Evolutionary conservation across 2,888 invertebrate genomes (phyloP).

Genomic region (Parnassius apollo): DNA sequence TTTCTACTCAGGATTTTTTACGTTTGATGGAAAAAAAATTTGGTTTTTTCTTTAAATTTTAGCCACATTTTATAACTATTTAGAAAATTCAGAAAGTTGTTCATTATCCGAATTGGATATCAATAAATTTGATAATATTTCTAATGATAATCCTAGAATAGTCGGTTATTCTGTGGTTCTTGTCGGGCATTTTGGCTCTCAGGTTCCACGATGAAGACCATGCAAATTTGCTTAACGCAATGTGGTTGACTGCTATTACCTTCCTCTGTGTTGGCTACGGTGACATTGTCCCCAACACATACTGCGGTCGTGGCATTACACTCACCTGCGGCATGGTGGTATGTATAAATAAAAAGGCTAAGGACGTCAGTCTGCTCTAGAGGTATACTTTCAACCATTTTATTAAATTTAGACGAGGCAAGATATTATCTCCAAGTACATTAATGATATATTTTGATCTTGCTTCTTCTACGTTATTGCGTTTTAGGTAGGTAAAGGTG

Average conservation of each 20-base stretch:
- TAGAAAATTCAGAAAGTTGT: no score
- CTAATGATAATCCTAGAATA: slow-evolving; percentile 29
- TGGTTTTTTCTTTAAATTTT: no score
- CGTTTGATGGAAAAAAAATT: no score
- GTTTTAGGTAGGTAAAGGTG: slow-evolving; percentile 72
- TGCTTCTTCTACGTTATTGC: slow-evolving; percentile 39
- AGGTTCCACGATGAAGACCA: slow-evolving; percentile 99
- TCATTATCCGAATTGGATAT: not conserved
- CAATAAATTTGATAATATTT: slow-evolving; percentile 2
- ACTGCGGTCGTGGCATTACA: slow-evolving; percentile 99
- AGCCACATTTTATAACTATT: no score
- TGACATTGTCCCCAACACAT: slow-evolving; percentile 99
- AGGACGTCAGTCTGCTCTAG: slow-evolving; percentile 48
- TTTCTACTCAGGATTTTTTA: no score
- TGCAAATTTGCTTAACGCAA: slow-evolving; percentile 98
- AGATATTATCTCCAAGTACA: slow-evolving; percentile 34
- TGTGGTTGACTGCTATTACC: slow-evolving; percentile 99
- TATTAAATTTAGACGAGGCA: slow-evolving; percentile 49
- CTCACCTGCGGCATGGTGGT: slow-evolving; percentile 99
- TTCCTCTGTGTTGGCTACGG: slow-evolving; percentile 99
- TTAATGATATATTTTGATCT: not conserved
- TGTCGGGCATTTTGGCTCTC: slow-evolving; percentile 80
- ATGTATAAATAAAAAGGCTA: slow-evolving; percentile 82
- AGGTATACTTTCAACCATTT: slow-evolving; percentile 22
- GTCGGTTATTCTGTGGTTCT: slow-evolving; percentile 76